A percentile compares a stretch with the other conserved stretches of the same genome.
Evolutionary conservation across 2,797 vertebrate species (phyloP).

Genomic region (Sorex maritimensis): DNA sequence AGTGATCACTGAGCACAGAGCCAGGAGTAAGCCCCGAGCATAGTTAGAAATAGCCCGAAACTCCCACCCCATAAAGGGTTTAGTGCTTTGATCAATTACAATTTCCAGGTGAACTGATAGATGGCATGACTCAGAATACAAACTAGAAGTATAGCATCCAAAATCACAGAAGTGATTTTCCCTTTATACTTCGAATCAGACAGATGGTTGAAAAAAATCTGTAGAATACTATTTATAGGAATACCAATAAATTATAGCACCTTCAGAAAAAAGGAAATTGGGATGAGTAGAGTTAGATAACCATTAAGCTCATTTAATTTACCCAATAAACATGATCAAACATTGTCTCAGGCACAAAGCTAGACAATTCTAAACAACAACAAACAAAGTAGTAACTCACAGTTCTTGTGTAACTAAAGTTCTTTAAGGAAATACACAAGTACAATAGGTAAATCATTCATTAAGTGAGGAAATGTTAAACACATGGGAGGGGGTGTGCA

Average conservation of each 20-base stretch:
- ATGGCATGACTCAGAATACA: neutral
- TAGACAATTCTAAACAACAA: neutral
- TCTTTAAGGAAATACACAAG: neutral
- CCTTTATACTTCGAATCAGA: neutral
- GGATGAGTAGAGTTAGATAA: neutral
- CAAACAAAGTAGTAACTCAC: conserved; percentile 31
- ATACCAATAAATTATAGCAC: conserved; percentile 4
- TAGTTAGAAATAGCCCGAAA: no score
- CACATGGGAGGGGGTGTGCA: neutral
- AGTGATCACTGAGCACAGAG: no score
- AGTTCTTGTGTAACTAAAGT: neutral
- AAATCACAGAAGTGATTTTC: neutral
- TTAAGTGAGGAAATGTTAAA: neutral
- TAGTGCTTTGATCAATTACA: neutral
- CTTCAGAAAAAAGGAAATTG: conserved; percentile 20
- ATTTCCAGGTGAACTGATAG: neutral
- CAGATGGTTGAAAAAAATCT: neutral
- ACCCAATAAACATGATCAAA: neutral
- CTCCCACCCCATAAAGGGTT: no score
- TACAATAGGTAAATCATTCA: conserved; percentile 15
- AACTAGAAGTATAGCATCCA: neutral
- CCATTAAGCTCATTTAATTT: neutral
- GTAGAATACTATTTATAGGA: neutral
- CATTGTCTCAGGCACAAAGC: neutral
- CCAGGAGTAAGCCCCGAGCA: no score